Conservation (phyloP, 2,888 invertebrate species). For the Psylliodes chrysocephalus region DNA sequence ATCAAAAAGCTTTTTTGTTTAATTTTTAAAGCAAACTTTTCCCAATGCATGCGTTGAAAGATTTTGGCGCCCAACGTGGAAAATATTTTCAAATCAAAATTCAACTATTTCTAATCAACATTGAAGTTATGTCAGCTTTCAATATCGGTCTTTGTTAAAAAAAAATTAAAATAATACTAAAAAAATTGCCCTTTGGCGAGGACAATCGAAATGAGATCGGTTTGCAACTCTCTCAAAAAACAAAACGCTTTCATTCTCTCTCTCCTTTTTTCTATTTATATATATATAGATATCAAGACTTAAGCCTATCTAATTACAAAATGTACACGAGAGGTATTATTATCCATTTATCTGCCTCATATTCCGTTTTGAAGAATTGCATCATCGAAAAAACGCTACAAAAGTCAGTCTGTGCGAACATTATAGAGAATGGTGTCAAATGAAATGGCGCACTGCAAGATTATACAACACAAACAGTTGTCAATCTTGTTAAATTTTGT, state of each 20-base stretch:
- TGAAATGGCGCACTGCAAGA: too few species aligned
- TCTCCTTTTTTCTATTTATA: conserved; percentile 28
- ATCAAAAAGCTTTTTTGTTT: too few species aligned
- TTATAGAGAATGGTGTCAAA: too few species aligned
- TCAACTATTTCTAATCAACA: background rate
- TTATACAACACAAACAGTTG: too few species aligned
- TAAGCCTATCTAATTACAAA: conserved; percentile 47
- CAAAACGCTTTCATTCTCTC: conserved; percentile 22
- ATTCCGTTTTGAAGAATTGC: conserved; percentile 44
- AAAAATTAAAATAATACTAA: conserved; percentile 56
- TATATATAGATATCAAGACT: conserved; percentile 33
- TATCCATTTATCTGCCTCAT: conserved; percentile 12
- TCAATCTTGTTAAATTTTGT: too few species aligned
- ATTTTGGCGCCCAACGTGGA: too few species aligned
- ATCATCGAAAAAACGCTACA: conserved; percentile 44
- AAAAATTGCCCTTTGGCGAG: conserved; percentile 40
- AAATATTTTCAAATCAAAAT: too few species aligned
- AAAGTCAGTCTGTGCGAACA: conserved; percentile 54
- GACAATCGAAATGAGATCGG: conserved; percentile 52
- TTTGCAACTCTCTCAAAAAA: conserved; percentile 41
- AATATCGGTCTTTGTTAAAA: conserved; percentile 27
- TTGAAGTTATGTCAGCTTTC: conserved; percentile 13
- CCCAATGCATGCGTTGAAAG: too few species aligned
- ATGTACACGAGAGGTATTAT: conserved; percentile 48
- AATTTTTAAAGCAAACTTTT: too few species aligned